Evolutionary conservation across 2,113 vertebrate species (phyloP).

Genomic region (Perca schrenkii): DNA sequence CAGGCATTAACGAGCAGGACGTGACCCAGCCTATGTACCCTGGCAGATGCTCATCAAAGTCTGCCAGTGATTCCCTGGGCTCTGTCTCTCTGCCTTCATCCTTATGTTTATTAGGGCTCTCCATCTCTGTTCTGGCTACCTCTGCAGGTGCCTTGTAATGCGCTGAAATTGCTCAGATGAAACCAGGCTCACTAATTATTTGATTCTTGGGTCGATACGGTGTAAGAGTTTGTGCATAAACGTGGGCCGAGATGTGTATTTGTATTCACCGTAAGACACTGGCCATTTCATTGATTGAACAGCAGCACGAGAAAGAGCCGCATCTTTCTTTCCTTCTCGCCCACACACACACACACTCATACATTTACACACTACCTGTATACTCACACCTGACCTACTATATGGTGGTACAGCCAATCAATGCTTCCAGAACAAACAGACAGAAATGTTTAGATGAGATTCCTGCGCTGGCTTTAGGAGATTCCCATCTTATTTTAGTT

Average conservation of each 20-base stretch:
- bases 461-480: slow-evolving; percentile 10
- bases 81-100: slow-evolving; percentile 28
- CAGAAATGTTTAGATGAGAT: slow-evolving; percentile 21
- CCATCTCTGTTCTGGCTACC: not conserved
- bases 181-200: slow-evolving; percentile 13
- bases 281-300: slow-evolving; percentile 23
- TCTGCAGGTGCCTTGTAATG: slow-evolving; percentile 17
- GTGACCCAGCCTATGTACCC: slow-evolving; percentile 9
- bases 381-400: slow-evolving; percentile 32
- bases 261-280: slow-evolving; percentile 21
- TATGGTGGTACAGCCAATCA: slow-evolving; percentile 17
- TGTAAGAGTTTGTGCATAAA: slow-evolving; percentile 6
- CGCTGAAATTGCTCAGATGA: slow-evolving; percentile 6
- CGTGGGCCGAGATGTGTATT: slow-evolving; percentile 10
- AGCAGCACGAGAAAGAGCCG: slow-evolving; percentile 4
- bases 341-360: slow-evolving; percentile 31
- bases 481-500: slow-evolving; percentile 28
- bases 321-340: slow-evolving; percentile 1
- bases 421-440: slow-evolving; percentile 28
- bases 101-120: slow-evolving; percentile 32
- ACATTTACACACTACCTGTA: not conserved
- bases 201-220: not conserved
- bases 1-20: slow-evolving; percentile 41
- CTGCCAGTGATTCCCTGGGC: slow-evolving; percentile 20
- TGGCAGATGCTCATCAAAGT: slow-evolving; percentile 63